A percentile compares a stretch with the other conserved stretches of the same genome.
These are phyloP conservation scores for Pyralis farinalis DNA, from an alignment of 2,888 invertebrate species.

Conservation along the genomic window DNA sequence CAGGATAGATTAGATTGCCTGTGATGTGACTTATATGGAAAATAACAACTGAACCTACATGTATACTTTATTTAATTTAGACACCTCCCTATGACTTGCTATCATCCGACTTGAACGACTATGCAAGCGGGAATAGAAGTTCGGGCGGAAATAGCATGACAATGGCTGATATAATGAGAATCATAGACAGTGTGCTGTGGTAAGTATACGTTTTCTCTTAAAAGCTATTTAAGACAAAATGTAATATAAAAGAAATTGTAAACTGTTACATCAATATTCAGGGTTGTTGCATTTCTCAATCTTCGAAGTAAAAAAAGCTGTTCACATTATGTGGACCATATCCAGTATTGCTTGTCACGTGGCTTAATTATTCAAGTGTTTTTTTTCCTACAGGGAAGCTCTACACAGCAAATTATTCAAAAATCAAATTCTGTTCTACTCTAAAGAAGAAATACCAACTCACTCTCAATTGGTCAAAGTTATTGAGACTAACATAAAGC, in stretches of 20 bases:
- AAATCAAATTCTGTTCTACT: slow-evolving; percentile 55
- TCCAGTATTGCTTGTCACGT: too few relatives aligned
- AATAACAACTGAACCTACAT: too few relatives aligned
- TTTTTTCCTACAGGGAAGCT: slow-evolving; percentile 48
- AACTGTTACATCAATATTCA: too few relatives aligned
- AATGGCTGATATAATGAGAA: slow-evolving; percentile 48
- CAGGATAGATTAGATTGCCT: too few relatives aligned
- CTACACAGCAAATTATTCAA: slow-evolving; percentile 68
- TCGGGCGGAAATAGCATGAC: slow-evolving; percentile 52
- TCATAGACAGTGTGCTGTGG: slow-evolving; percentile 68
- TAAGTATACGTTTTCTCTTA: slow-evolving; percentile 22
- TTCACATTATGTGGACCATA: too few relatives aligned
- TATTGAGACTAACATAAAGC: slow-evolving; percentile 37
- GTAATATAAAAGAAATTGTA: too few relatives aligned
- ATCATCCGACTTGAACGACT: slow-evolving; percentile 42
- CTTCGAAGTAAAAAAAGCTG: too few relatives aligned
- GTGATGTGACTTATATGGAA: too few relatives aligned
- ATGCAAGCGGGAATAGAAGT: slow-evolving; percentile 23
- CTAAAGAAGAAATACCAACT: slow-evolving; percentile 65
- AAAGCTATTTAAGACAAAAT: neutral
- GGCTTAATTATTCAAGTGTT: too few relatives aligned
- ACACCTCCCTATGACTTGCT: slow-evolving; percentile 63
- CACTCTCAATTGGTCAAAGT: slow-evolving; percentile 44
- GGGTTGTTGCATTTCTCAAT: too few relatives aligned
- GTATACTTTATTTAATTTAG: too few relatives aligned